phyloP scores from a whole-genome alignment of 2,113 vertebrate species.

The Lepisosteus oculatus region DNA sequence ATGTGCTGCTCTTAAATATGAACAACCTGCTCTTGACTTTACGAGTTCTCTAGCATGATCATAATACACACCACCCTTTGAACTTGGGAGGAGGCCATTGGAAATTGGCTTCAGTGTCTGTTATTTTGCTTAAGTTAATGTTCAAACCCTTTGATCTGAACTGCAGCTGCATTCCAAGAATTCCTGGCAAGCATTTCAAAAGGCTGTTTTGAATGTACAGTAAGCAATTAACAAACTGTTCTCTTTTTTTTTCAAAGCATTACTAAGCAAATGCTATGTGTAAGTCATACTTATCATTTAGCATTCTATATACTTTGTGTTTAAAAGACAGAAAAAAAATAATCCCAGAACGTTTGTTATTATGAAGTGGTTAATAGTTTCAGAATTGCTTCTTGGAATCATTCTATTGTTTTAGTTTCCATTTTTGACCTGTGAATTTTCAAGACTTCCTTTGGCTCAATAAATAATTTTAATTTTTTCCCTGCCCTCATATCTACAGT shows the following conservation, averaged over 20 bases:
- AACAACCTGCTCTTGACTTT: conserved; percentile 51
- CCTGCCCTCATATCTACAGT: too few species aligned
- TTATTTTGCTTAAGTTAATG: conserved; percentile 59
- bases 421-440: too few species aligned
- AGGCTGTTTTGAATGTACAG: conserved; percentile 43
- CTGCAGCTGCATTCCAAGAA: conserved; percentile 61
- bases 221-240: conserved; percentile 34
- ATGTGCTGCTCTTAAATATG: conserved; percentile 41
- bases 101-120: conserved; percentile 42
- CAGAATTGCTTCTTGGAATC: too few species aligned
- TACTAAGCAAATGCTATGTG: too few species aligned
- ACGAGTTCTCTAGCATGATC: conserved; percentile 23
- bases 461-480: too few species aligned
- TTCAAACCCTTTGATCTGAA: conserved; percentile 62
- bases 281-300: too few species aligned
- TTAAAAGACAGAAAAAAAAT: too few species aligned
- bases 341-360: too few species aligned
- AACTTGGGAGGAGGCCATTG: conserved; percentile 41
- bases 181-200: conserved; percentile 54
- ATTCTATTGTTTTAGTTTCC: too few species aligned
- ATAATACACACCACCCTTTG: conserved; percentile 45
- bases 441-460: too few species aligned
- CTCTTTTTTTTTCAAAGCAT: conserved; percentile 1
- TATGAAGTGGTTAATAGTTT: too few species aligned
- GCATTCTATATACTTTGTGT: too few species aligned